Evolutionary conservation across 2,113 vertebrate species (phyloP).

Genomic region (Lagopus leucura): DNA sequence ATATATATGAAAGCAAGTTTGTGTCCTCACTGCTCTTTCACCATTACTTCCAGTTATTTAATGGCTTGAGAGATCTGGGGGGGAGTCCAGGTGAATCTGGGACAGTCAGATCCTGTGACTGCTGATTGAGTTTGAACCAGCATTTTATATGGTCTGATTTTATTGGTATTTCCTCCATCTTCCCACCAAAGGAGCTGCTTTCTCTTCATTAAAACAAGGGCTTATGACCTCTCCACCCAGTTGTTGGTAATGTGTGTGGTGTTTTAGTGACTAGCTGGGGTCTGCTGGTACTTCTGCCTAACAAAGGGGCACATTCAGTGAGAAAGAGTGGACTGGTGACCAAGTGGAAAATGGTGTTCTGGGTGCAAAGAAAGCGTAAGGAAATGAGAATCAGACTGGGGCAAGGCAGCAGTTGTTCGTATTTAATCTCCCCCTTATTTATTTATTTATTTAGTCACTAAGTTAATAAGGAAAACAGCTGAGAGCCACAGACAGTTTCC

Average conservation of each 20-base stretch:
- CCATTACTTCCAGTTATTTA: background rate
- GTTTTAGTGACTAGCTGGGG: background rate
- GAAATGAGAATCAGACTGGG: background rate
- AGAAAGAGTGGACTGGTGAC: background rate
- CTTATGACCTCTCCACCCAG: background rate
- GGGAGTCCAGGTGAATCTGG: background rate
- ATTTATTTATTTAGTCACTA: background rate
- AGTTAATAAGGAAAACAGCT: conserved; percentile 13
- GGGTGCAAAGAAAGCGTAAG: background rate
- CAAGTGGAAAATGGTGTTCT: background rate
- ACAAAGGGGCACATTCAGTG: background rate
- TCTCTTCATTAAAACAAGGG: background rate
- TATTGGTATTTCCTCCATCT: background rate
- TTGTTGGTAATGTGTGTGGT: background rate
- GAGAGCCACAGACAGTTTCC: background rate
- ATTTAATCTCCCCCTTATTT: background rate
- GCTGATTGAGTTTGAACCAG: background rate
- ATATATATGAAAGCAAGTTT: background rate
- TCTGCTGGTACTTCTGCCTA: background rate
- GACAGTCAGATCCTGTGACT: background rate
- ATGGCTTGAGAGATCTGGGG: background rate
- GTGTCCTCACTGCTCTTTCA: background rate
- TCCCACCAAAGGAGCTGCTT: background rate
- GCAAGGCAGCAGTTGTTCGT: background rate
- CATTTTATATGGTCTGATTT: background rate